A percentile compares a stretch with the other conserved stretches of the same genome.
Evolutionary conservation across 2,113 vertebrate genomes (phyloP).

Genomic region (Pseudopipra pipra): DNA sequence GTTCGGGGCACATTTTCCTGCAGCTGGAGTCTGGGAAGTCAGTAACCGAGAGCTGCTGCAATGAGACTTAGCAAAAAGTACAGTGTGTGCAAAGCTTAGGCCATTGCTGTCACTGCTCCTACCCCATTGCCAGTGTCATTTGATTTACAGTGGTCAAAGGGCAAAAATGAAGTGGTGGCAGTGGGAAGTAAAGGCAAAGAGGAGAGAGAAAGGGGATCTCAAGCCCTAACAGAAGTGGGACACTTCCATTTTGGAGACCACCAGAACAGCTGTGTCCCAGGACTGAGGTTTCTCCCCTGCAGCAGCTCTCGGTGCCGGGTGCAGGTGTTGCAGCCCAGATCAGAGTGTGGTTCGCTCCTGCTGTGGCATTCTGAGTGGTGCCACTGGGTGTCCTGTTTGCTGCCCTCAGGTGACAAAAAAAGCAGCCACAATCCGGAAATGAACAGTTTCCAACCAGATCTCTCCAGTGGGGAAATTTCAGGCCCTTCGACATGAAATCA

Average conservation of each 20-base stretch:
- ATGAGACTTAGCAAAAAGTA: background rate
- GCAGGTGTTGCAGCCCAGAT: background rate
- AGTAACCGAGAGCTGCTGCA: background rate
- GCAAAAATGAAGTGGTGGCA: background rate
- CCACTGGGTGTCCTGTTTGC: background rate
- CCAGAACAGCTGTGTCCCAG: background rate
- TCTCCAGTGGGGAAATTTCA: background rate
- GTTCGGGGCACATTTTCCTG: background rate
- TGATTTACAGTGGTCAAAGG: background rate
- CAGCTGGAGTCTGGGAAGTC: background rate
- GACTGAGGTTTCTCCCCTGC: background rate
- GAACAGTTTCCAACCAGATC: background rate
- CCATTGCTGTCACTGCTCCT: background rate
- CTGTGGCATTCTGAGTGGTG: background rate
- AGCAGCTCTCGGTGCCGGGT: background rate
- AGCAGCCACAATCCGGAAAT: background rate
- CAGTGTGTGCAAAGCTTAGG: background rate
- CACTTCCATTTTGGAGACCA: fast-evolving
- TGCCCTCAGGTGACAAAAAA: fast-evolving
- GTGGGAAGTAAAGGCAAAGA: background rate
- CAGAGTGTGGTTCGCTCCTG: fast-evolving
- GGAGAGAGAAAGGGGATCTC: background rate
- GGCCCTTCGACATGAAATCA: background rate
- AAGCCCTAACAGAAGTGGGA: background rate
- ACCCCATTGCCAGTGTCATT: background rate